Percentiles rank a stretch among this genome's conserved stretches.
Evolutionary conservation across 2,113 vertebrate species (phyloP).

Genomic region (Colius striatus): DNA sequence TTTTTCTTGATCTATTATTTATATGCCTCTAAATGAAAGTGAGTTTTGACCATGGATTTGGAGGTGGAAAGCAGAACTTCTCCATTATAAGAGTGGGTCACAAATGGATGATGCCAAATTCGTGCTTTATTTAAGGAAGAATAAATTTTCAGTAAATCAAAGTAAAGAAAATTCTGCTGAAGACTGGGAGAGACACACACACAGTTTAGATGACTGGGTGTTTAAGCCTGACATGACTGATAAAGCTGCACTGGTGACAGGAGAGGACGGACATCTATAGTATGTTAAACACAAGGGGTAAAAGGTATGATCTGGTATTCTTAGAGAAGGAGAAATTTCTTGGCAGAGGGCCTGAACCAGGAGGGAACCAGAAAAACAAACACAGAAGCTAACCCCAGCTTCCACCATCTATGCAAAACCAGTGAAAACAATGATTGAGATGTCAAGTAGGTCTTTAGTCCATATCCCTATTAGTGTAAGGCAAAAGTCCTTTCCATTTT

Average conservation of each 20-base stretch:
- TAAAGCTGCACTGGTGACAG: not conserved
- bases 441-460: not conserved
- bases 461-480: not conserved
- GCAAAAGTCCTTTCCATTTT: not conserved
- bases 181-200: not conserved
- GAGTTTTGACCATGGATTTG: not conserved
- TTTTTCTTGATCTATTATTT: slow-evolving; percentile 49
- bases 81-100: not conserved
- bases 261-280: not conserved
- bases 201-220: not conserved
- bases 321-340: not conserved
- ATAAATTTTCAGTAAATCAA: not conserved
- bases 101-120: not conserved
- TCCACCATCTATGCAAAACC: not conserved
- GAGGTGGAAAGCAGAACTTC: not conserved
- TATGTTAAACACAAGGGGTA: not conserved
- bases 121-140: not conserved
- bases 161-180: not conserved
- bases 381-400: not conserved
- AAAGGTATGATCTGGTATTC: not conserved
- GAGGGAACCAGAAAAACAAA: not conserved
- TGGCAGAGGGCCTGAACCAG: not conserved
- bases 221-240: not conserved
- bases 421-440: not conserved
- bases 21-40: not conserved